Percentiles rank a stretch among this genome's conserved stretches.
Conservation (phyloP, 1,140 invertebrate genomes). For the Odontomachus brunneus region DNA sequence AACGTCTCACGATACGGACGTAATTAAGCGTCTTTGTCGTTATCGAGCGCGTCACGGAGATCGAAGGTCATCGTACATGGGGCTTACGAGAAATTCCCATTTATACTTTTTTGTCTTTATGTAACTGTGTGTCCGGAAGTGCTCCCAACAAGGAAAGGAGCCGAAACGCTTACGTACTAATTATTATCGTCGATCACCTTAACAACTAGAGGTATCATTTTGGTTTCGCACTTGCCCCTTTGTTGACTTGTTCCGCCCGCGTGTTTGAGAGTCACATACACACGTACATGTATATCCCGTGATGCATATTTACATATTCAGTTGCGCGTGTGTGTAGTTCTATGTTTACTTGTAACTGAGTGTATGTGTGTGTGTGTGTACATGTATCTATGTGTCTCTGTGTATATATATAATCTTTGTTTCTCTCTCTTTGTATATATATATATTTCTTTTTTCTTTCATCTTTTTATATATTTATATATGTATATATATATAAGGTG, state of each 20-base stretch:
- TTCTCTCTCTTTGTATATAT: conserved; percentile 57
- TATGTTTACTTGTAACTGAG: conserved; percentile 12
- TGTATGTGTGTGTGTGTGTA: conserved; percentile 66
- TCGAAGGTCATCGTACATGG: conserved; percentile 10
- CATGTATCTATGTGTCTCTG: conserved; percentile 46
- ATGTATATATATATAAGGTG: conserved; percentile 61
- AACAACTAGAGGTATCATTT: conserved; percentile 75
- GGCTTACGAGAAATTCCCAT: conserved; percentile 24
- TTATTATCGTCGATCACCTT: conserved; percentile 84
- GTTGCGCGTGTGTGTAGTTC: conserved; percentile 24
- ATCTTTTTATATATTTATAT: conserved; percentile 54
- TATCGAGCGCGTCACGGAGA: not conserved
- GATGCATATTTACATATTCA: conserved; percentile 61
- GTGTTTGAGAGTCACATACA: conserved; percentile 51
- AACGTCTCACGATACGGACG: not conserved
- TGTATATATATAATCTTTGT: conserved; percentile 50
- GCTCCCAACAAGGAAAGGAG: conserved; percentile 37
- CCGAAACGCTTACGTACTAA: conserved; percentile 82
- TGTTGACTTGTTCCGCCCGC: conserved; percentile 57
- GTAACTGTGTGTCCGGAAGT: conserved; percentile 39
- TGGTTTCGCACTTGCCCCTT: conserved; percentile 56
- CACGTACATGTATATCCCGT: conserved; percentile 59
- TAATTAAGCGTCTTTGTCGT: not conserved
- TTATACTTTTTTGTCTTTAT: conserved; percentile 46
- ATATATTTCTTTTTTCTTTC: conserved; percentile 42